Evolutionary conservation across 1,140 invertebrate species (phyloP).

Genomic region (Temnothorax longispinosus): DNA sequence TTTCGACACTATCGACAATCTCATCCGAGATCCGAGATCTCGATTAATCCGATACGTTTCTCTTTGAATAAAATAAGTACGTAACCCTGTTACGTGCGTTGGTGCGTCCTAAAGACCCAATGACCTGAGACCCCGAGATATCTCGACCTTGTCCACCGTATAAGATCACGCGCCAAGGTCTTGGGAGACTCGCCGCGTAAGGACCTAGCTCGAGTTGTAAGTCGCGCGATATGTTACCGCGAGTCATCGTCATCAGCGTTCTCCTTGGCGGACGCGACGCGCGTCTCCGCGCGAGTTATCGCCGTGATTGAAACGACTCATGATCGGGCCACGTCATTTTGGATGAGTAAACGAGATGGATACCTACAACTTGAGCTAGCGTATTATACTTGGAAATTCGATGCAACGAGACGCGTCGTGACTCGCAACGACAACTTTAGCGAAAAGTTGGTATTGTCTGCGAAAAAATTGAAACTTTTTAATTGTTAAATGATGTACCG

Average conservation of each 20-base stretch:
- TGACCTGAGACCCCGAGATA: slow-evolving; percentile 60
- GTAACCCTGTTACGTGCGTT: neutral
- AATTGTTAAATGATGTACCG: neutral
- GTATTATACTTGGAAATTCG: no score
- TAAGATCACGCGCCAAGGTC: slow-evolving; percentile 71
- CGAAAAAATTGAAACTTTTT: neutral
- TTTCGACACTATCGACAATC: neutral
- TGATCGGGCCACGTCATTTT: slow-evolving; percentile 4
- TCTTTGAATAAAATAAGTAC: neutral
- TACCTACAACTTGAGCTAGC: no score
- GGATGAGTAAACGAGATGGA: neutral
- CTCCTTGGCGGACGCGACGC: no score
- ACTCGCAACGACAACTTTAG: neutral
- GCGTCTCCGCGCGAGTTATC: neutral
- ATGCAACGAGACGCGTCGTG: no score
- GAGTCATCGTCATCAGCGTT: no score
- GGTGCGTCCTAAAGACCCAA: slow-evolving; percentile 67
- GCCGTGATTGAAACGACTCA: neutral
- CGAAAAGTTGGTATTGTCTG: neutral
- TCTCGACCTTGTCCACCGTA: slow-evolving; percentile 73
- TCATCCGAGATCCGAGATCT: neutral
- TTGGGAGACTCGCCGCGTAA: slow-evolving; percentile 60
- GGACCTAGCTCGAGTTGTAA: neutral
- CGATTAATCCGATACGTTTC: neutral
- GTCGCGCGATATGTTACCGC: no score